Conservation (phyloP, 2,888 invertebrate genomes). For the Masnerella sp. region DNA sequence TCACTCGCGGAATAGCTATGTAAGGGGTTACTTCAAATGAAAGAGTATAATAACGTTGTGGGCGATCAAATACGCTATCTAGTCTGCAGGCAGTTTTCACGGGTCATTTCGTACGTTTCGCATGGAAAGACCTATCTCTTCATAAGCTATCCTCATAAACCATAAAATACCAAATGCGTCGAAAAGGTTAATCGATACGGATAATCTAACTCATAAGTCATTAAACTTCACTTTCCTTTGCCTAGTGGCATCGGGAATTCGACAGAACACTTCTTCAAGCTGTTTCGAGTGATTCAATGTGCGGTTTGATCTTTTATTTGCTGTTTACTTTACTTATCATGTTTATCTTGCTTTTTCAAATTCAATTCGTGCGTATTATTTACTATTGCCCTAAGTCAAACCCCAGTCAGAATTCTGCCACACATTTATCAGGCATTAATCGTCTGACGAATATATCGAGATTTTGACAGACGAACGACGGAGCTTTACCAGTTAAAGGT, state of each 20-base stretch:
- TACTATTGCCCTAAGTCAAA: slow-evolving; percentile 17
- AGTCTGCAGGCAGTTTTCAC: slow-evolving; percentile 61
- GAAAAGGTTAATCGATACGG: slow-evolving; percentile 58
- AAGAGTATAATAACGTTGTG: slow-evolving; percentile 62
- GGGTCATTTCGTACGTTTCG: slow-evolving; percentile 64
- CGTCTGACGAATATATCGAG: slow-evolving; percentile 67
- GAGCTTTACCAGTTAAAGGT: slow-evolving; percentile 69
- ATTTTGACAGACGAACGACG: slow-evolving; percentile 46
- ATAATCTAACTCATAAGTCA: slow-evolving; percentile 37
- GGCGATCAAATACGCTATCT: slow-evolving; percentile 60
- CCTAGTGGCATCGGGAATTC: slow-evolving; percentile 4
- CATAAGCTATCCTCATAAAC: slow-evolving; percentile 56
- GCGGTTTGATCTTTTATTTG: slow-evolving; percentile 7
- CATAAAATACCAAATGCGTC: slow-evolving; percentile 60
- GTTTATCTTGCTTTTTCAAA: slow-evolving; percentile 39
- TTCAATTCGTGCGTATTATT: slow-evolving; percentile 27
- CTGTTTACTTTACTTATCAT: slow-evolving; percentile 21
- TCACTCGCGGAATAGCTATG: slow-evolving; percentile 25
- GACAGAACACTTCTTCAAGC: slow-evolving; percentile 7
- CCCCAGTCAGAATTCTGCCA: slow-evolving; percentile 19
- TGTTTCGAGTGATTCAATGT: slow-evolving; percentile 1
- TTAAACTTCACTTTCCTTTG: slow-evolving; percentile 26
- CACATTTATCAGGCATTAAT: slow-evolving; percentile 37
- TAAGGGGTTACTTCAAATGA: slow-evolving; percentile 43
- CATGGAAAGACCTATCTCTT: slow-evolving; percentile 59